Percentiles rank a stretch among this genome's conserved stretches.
Evolutionary conservation across 2,888 invertebrate genomes (phyloP).

Genomic region (Callimorpha dominula): DNA sequence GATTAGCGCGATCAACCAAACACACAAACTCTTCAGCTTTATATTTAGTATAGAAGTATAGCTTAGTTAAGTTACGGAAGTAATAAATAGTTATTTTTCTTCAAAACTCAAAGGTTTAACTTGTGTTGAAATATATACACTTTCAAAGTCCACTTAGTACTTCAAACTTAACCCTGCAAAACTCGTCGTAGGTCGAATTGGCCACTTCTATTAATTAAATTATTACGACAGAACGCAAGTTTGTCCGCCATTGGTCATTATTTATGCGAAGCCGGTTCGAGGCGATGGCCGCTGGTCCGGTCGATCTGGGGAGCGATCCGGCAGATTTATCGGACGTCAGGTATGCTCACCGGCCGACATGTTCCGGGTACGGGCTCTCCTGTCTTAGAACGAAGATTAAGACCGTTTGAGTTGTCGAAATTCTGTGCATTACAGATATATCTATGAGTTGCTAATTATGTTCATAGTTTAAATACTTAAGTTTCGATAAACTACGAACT

Average conservation of each 20-base stretch:
- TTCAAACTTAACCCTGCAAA: not conserved
- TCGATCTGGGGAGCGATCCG: slow-evolving; percentile 30
- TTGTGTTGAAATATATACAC: not conserved
- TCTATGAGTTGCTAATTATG: not conserved
- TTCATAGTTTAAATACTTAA: not conserved
- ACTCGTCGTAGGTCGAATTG: not conserved
- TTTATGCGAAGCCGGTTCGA: slow-evolving; percentile 54
- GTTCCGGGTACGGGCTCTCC: slow-evolving; percentile 53
- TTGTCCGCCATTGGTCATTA: slow-evolving; percentile 39
- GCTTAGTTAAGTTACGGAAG: no score
- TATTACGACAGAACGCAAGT: slow-evolving; percentile 44
- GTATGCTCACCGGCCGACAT: slow-evolving; percentile 42
- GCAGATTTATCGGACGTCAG: slow-evolving; percentile 74
- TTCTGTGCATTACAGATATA: slow-evolving; percentile 25
- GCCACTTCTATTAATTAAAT: slow-evolving; percentile 44
- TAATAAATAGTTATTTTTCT: not conserved
- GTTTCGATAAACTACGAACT: not conserved
- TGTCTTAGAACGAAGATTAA: slow-evolving; percentile 59
- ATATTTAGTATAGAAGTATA: no score
- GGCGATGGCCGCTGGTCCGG: slow-evolving; percentile 46
- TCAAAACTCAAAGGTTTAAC: not conserved
- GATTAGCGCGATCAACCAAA: no score
- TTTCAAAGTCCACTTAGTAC: not conserved
- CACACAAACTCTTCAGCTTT: no score
- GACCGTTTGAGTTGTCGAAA: slow-evolving; percentile 37